Evolutionary conservation across 2,888 invertebrate species (phyloP), one percentile per base, ranked within the genome.

Genomic region (Sphinx pinastri): DNA sequence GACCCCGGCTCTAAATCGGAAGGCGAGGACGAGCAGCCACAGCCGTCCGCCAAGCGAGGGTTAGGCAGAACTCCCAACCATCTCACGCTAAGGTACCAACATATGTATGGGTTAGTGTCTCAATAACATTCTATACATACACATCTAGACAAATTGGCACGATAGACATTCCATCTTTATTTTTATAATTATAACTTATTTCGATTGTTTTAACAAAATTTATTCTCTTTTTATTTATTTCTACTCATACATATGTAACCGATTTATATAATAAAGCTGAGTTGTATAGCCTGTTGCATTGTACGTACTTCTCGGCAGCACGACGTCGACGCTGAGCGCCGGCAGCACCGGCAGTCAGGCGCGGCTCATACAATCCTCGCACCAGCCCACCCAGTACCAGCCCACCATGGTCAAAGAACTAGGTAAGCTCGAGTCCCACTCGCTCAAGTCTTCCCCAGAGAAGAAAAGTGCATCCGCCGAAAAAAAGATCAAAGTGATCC

Each of bases 301-400:
- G n/a, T 70, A 58, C 52, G 45, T 57, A 19, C 19, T 67, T 70
- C 57, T 68, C 94, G 92, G 83, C 94, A 98, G 98, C 95, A 98
- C 98, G 84, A 98, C 98, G 80, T 98, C 98, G 83, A 98, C 98
- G 75, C 95, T 98, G 87, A 98, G 98, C 81, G 98, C 98, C 73
- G 98, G 98, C 86, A 98, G 98, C 92, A 98, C 98, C 69, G 97
- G 98, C 84, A 98, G 98, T 89, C 98, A 98, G 93, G 98, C 98
- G 72, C 96, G 98, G 84, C 96, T 98, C 85, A 98, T 98, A 88
- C 98, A 98, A 94, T 98, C 98, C 77, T 98, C 98, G 79, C 97
- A 98, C 92, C 98, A 98, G 85, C 98, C 98, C 72, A 97, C 98
- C 83, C 97, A 97, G 89, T 98, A 98, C 93, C 98, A 98, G 83